Evolutionary conservation across 2,888 invertebrate genomes (phyloP), one percentile per base, ranked within the genome.

Genomic region (Athrips mouffetella): DNA sequence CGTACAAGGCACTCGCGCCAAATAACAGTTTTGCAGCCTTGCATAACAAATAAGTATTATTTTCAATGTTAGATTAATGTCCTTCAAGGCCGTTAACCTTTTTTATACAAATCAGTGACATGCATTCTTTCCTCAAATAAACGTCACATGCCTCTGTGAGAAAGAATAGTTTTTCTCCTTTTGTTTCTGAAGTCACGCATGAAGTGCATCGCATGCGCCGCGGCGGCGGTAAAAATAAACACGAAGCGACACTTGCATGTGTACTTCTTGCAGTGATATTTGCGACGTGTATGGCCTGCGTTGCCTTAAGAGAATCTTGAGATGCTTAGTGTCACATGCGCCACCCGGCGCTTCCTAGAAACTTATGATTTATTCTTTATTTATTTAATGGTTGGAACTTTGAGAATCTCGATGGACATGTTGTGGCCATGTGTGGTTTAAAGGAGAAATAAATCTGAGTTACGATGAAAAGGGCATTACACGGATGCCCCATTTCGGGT

Each of bases 321-420:
- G 37, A 8, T 10, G 10, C 18, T 8, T 10, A 37, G n/a, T 37
- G 37, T 37, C 37, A n/a, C 7, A 18, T 18, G 20, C 10, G 20
- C 18, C 3, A n/a, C 35, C 10, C 63, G 64, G 59, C 62, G 59
- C 63, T 75, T 74, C 73, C 63, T 66, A 65, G 73, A 68, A 73
- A 61, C 60, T 37, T 59, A 61, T 73, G 73, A 75, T 76, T 74
- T 75, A 71, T 65, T 58, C 16, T 37, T 37, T 37, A 37, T 37
- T 37, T 20, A n/a, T n/a, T n/a, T 37, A 20, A 37, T 37, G 33
- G 1, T 18, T 50, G 30, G 30, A 40, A 11, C 30, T 35, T 16
- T 35, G 52, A 55, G 55, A 59, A 58, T 59, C 60, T 57, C 55
- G 51, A 59, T 61, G 61, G 20, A 8, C 73, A 73, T 67, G 55